Percentiles rank a stretch among this genome's conserved stretches.
These are phyloP conservation scores for Lycaon pictus DNA, from an alignment of 2,113 vertebrate species.

Conservation along the genomic window DNA sequence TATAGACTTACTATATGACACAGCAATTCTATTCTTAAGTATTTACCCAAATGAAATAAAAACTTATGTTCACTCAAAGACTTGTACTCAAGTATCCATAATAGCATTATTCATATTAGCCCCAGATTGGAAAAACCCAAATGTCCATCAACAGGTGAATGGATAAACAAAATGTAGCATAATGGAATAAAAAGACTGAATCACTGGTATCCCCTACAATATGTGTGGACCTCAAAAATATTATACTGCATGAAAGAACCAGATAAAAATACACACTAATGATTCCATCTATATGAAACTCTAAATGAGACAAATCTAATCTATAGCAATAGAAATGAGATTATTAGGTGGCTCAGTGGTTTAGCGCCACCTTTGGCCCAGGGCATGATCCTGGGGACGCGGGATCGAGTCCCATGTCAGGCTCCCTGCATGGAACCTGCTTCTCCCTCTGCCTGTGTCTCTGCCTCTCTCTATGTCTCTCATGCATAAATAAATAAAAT, in stretches of 20 bases:
- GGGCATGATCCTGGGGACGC: too few relatives aligned
- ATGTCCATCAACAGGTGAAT: background rate
- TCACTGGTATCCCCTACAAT: background rate
- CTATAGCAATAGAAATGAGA: background rate
- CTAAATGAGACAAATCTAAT: background rate
- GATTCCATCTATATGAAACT: background rate
- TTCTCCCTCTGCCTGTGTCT: too few relatives aligned
- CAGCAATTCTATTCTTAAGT: background rate
- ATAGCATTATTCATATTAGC: background rate
- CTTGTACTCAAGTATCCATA: background rate
- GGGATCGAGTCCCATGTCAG: too few relatives aligned
- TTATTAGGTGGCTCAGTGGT: background rate
- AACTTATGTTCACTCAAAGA: background rate
- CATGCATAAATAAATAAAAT: too few relatives aligned
- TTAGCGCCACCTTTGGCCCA: too few relatives aligned
- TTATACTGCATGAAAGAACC: background rate
- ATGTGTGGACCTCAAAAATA: background rate
- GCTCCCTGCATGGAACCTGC: too few relatives aligned
- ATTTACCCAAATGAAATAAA: conserved; percentile 32
- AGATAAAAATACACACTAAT: conserved; percentile 5
- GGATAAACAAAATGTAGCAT: background rate
- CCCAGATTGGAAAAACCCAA: background rate
- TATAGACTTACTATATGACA: background rate
- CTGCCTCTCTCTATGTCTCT: too few relatives aligned
- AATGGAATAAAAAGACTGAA: background rate